These are phyloP conservation scores for Falco punctatus DNA, from an alignment of 2,113 vertebrate species.

Conservation along the genomic window DNA sequence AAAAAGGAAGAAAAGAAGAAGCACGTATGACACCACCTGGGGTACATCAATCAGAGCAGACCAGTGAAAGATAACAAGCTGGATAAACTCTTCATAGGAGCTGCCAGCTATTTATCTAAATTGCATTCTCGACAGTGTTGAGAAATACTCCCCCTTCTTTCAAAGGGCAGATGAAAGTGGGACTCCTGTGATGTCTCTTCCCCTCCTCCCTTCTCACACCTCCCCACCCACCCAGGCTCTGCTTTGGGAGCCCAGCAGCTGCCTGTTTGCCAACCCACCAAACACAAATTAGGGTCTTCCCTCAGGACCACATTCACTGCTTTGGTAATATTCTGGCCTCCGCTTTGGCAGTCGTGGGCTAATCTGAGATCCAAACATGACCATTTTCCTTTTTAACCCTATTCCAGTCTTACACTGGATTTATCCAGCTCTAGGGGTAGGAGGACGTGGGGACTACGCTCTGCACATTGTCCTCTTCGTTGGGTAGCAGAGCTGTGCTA, in stretches of 20 bases:
- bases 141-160: background rate
- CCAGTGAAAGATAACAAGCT: background rate
- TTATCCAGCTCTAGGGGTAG: background rate
- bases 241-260: background rate
- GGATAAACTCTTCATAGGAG: background rate
- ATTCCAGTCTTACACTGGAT: background rate
- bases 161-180: background rate
- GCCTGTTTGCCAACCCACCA: background rate
- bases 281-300: background rate
- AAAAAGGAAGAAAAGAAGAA: background rate
- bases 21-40: background rate
- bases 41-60: background rate
- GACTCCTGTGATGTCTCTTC: background rate
- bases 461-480: background rate
- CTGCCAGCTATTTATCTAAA: background rate
- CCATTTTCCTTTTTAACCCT: background rate
- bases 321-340: background rate
- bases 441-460: background rate
- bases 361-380: background rate
- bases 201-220: background rate
- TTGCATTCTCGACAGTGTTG: background rate
- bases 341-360: background rate
- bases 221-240: background rate
- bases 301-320: background rate
- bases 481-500: background rate